These are phyloP conservation scores for Adineta ricciae DNA, from an alignment of 2,888 invertebrate genomes.

Conservation along the genomic window DNA sequence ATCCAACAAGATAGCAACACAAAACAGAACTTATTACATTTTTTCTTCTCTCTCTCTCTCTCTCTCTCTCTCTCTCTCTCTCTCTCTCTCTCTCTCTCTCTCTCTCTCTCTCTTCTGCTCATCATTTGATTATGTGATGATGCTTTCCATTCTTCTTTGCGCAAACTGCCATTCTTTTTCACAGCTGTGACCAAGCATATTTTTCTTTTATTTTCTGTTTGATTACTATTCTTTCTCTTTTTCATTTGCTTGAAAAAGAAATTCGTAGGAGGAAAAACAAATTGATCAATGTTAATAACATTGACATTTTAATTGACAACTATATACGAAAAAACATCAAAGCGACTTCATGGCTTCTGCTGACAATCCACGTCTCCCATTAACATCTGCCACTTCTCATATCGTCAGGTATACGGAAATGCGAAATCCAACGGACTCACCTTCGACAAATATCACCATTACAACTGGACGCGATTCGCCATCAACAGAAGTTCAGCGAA, in stretches of 20 bases:
- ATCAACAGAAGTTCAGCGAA: background rate
- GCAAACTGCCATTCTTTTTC: background rate
- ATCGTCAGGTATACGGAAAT: background rate
- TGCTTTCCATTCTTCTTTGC: background rate
- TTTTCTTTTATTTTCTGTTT: background rate
- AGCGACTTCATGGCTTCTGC: background rate
- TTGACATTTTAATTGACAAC: background rate
- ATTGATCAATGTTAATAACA: background rate
- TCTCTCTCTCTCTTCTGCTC: background rate
- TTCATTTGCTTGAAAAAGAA: background rate
- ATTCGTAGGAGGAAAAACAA: background rate
- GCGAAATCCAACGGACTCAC: background rate
- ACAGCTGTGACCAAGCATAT: background rate
- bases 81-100: too few relatives aligned
- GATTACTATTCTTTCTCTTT: background rate
- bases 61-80: too few relatives aligned
- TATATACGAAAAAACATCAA: background rate
- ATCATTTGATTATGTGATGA: background rate
- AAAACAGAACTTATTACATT: background rate
- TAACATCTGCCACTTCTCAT: background rate
- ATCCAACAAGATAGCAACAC: background rate
- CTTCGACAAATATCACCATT: background rate
- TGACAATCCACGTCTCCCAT: slow-evolving; percentile 8
- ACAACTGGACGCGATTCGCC: background rate
- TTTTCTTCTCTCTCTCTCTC: too few relatives aligned